A percentile compares a stretch with the other conserved stretches of the same genome.
Conservation (phyloP, 2,797 vertebrate species). For the Onychomys arenicola region DNA sequence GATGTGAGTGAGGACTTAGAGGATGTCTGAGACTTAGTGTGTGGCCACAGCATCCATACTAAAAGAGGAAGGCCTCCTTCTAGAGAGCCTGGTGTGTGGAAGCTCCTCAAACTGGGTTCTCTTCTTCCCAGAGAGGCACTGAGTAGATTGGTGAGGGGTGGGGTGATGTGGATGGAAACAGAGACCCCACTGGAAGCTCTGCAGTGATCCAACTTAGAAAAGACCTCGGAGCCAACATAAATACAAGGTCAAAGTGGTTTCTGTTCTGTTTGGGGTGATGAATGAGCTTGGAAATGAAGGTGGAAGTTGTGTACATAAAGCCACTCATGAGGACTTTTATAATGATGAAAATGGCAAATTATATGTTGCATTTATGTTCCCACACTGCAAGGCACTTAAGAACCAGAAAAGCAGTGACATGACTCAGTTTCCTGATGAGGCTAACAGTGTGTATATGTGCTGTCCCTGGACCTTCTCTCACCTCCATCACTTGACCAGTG, state of each 20-base stretch:
- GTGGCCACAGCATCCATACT: background rate
- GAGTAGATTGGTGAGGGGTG: rapidly evolving
- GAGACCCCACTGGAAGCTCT: background rate
- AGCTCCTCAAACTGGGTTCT: background rate
- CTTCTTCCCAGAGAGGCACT: background rate
- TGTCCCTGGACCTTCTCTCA: background rate
- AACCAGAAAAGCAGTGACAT: background rate
- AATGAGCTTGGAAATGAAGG: background rate
- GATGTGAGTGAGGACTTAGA: too few species aligned
- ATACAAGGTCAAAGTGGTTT: background rate
- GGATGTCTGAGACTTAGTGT: background rate
- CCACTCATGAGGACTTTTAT: background rate
- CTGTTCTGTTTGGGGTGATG: rapidly evolving
- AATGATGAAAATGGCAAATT: background rate
- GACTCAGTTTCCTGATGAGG: background rate
- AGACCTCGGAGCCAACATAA: background rate
- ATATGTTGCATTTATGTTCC: background rate
- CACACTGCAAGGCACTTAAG: background rate
- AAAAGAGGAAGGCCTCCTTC: background rate
- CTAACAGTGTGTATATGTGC: background rate
- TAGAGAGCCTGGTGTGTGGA: background rate
- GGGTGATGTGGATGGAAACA: background rate
- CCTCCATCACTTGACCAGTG: background rate
- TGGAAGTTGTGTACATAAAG: background rate
- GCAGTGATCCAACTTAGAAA: background rate